A percentile compares a stretch with the other conserved stretches of the same genome.
These are phyloP conservation scores for Charaxes varanes DNA, from an alignment of 1,140 invertebrate species.

Conservation along the genomic window DNA sequence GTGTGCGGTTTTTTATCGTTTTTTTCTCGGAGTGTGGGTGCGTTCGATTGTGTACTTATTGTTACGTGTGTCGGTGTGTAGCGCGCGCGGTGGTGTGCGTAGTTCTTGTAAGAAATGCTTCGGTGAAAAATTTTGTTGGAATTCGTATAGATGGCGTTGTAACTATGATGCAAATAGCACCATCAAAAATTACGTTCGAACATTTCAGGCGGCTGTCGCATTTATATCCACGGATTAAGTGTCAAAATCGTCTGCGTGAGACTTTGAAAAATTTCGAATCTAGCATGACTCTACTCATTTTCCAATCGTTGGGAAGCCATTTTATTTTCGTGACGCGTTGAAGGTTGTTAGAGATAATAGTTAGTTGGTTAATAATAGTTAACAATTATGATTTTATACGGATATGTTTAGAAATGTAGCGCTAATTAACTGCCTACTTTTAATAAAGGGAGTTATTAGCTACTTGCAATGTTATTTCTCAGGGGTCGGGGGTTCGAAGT, in stretches of 20 bases:
- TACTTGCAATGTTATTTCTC: too few species aligned
- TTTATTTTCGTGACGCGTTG: slow-evolving; percentile 22
- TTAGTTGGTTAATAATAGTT: slow-evolving; percentile 19
- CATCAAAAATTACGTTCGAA: slow-evolving; percentile 50
- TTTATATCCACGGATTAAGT: slow-evolving; percentile 4
- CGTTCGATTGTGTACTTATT: slow-evolving; percentile 60
- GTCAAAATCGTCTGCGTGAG: slow-evolving; percentile 3
- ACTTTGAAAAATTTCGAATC: slow-evolving; percentile 17
- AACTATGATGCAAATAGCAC: slow-evolving; percentile 44
- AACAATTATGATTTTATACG: slow-evolving; percentile 14
- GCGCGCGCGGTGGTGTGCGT: slow-evolving; percentile 30
- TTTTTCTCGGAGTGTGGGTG: slow-evolving; percentile 69
- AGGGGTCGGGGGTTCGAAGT: too few species aligned
- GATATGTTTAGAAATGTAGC: slow-evolving; percentile 14
- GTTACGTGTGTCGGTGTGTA: slow-evolving; percentile 27
- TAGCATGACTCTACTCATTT: slow-evolving; percentile 25
- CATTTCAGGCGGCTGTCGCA: slow-evolving; percentile 1
- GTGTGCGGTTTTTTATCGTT: slow-evolving; percentile 70
- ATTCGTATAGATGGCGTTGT: slow-evolving; percentile 67
- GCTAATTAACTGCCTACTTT: too few species aligned
- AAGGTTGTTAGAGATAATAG: slow-evolving; percentile 21
- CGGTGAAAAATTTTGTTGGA: slow-evolving; percentile 65
- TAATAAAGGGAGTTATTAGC: too few species aligned
- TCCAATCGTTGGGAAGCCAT: slow-evolving; percentile 21
- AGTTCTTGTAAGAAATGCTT: slow-evolving; percentile 72